Evolutionary conservation across 2,113 vertebrate genomes (phyloP).

Genomic region (Boulengeromyrus knoepffleri): DNA sequence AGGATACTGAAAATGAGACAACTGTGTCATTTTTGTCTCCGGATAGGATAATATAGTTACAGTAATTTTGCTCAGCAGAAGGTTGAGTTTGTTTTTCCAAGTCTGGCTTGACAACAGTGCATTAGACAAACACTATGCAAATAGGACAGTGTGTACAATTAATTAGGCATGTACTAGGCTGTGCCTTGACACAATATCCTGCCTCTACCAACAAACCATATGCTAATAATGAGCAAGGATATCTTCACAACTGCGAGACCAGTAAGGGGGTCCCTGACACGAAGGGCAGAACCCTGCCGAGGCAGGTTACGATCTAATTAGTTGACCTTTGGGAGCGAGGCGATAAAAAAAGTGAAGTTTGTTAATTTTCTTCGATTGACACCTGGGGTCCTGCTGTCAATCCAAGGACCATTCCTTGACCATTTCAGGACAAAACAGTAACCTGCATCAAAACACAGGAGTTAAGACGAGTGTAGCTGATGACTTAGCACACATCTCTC

Average conservation of each 20-base stretch:
- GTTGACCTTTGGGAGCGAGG: not conserved
- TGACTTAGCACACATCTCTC: not conserved
- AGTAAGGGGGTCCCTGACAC: not conserved
- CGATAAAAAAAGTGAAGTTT: not conserved
- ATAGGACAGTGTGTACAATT: not conserved
- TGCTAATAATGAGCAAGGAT: not conserved
- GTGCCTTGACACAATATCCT: not conserved
- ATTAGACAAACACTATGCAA: not conserved
- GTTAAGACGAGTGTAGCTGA: not conserved
- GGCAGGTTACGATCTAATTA: not conserved
- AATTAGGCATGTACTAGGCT: not conserved
- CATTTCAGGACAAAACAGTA: not conserved
- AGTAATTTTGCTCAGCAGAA: not conserved
- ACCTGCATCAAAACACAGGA: not conserved
- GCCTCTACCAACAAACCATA: not conserved
- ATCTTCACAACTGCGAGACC: not conserved
- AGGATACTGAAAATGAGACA: not conserved
- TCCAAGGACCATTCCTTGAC: not conserved
- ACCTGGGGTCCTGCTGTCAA: not conserved
- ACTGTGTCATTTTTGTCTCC: not conserved
- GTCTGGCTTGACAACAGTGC: not conserved
- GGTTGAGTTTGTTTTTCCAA: not conserved
- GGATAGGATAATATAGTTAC: not conserved
- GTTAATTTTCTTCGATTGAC: not conserved
- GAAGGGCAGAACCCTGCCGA: not conserved